Conservation (phyloP, 2,113 vertebrate genomes). For the Oreochromis aureus region DNA sequence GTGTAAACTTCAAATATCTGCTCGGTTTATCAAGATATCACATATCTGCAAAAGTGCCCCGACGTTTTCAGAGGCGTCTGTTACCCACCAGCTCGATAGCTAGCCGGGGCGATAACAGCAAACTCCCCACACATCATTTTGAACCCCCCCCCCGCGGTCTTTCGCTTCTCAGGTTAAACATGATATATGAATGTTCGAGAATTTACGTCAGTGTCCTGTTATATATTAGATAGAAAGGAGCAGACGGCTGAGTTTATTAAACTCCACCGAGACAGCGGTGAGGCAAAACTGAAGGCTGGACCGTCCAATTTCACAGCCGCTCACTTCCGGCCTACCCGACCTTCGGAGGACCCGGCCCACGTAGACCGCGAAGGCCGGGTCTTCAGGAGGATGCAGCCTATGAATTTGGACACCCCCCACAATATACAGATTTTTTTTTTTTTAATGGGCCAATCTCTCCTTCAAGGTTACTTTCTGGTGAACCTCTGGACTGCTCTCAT, state of each 20-base stretch:
- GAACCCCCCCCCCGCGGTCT: neutral
- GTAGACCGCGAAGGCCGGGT: accelerated
- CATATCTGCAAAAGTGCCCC: neutral
- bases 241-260: accelerated
- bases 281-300: accelerated
- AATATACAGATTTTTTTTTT: neutral
- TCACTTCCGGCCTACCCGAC: neutral
- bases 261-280: neutral
- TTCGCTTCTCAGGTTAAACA: no score
- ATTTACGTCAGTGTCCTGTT: neutral
- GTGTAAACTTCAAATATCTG: neutral
- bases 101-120: neutral
- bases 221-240: neutral
- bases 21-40: neutral
- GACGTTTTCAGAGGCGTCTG: accelerated
- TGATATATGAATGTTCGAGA: neutral
- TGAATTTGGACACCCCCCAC: neutral
- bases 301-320: accelerated
- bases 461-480: neutral
- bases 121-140: neutral
- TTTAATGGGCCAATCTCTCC: neutral
- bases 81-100: neutral
- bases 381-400: neutral
- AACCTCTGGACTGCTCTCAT: accelerated
- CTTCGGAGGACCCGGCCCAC: neutral